Evolutionary conservation across 2,888 invertebrate species (phyloP).

Genomic region (Glyphotaelius pellucidus): DNA sequence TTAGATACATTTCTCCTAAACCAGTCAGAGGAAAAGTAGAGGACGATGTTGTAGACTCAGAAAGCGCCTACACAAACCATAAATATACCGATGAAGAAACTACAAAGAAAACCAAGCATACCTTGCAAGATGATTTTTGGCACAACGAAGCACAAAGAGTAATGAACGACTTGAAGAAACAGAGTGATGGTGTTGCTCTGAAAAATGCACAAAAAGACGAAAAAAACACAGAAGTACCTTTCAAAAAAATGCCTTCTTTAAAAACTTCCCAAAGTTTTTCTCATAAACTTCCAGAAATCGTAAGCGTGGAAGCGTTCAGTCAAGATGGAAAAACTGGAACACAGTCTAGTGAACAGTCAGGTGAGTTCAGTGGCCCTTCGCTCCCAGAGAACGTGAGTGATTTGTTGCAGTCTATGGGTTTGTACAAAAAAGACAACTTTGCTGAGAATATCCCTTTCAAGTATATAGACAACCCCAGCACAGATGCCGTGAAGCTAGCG

Average conservation of each 20-base stretch:
- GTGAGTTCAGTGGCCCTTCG: not conserved
- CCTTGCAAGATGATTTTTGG: constrained; percentile 53
- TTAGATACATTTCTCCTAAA: constrained; percentile 74
- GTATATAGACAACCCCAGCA: constrained; percentile 26
- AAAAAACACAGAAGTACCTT: constrained; percentile 60
- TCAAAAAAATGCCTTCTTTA: constrained; percentile 66
- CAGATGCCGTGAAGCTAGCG: not conserved
- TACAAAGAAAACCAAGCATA: constrained; percentile 20
- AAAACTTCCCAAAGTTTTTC: constrained; percentile 24
- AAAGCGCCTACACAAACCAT: constrained; percentile 68
- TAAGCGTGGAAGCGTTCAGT: not conserved
- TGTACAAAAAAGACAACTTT: constrained; percentile 67
- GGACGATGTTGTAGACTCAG: constrained; percentile 31
- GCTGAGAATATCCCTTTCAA: constrained; percentile 28
- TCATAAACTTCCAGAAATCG: constrained; percentile 3
- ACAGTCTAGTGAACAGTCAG: not conserved
- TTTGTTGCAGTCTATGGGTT: constrained; percentile 73
- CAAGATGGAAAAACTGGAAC: not conserved
- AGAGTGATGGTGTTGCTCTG: constrained; percentile 40
- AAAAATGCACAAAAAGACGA: not conserved
- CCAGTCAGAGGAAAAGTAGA: constrained; percentile 35
- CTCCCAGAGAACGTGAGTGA: constrained; percentile 70
- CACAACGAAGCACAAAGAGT: constrained; percentile 51
- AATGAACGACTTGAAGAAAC: constrained; percentile 54
- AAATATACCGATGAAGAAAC: constrained; percentile 68